Evolutionary conservation across 2,797 vertebrate species (phyloP).

Genomic region (Tokudaia muenninki): DNA sequence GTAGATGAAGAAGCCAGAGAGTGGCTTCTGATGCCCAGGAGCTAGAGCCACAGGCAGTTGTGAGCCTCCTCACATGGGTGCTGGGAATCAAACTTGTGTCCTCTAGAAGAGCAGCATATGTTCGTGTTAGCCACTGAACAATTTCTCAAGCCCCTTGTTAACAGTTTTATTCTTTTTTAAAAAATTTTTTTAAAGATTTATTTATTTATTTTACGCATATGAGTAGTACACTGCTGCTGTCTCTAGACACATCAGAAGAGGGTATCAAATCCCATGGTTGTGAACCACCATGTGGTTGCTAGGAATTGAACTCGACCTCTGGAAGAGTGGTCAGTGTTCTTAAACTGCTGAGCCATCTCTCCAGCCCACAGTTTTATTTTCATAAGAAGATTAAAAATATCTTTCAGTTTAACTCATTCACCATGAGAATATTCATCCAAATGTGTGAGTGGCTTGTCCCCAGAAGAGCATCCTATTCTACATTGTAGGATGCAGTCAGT

Average conservation of each 20-base stretch:
- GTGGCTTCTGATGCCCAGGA: background rate
- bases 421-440: background rate
- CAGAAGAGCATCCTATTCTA: background rate
- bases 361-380: background rate
- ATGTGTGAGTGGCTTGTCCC: background rate
- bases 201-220: background rate
- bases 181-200: background rate
- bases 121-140: background rate
- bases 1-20: background rate
- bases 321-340: background rate
- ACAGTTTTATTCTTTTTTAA: background rate
- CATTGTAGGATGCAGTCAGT: background rate
- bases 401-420: slow-evolving; percentile 19
- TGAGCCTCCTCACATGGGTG: background rate
- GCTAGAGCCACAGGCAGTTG: background rate
- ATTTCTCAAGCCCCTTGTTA: background rate
- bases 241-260: background rate
- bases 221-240: background rate
- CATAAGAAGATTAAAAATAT: slow-evolving; percentile 27
- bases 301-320: background rate
- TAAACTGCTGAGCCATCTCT: background rate
- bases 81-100: background rate
- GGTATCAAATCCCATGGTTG: background rate
- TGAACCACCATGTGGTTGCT: background rate
- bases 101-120: background rate